These are phyloP conservation scores for Exocentrus adspersus DNA, from an alignment of 2,888 invertebrate species.

Conservation along the genomic window DNA sequence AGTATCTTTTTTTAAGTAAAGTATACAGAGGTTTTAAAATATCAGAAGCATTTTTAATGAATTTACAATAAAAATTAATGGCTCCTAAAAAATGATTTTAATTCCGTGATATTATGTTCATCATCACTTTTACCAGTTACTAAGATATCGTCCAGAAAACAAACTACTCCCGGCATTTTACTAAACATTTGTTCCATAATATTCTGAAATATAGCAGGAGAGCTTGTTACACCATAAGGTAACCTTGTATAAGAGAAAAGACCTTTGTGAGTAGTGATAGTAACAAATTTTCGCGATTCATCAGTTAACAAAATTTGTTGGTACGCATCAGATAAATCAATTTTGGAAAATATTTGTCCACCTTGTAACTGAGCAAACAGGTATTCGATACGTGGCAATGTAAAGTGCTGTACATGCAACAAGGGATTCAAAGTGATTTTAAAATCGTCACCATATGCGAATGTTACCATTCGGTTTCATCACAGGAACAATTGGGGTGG, in stretches of 20 bases:
- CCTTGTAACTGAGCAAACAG: conserved; percentile 23
- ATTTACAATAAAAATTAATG: conserved; percentile 25
- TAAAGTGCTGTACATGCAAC: conserved; percentile 30
- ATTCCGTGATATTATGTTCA: conserved; percentile 11
- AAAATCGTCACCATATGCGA: conserved; percentile 22
- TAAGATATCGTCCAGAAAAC: conserved; percentile 13
- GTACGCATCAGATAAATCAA: not conserved
- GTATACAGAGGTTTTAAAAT: conserved; percentile 18
- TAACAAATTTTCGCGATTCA: conserved; percentile 14
- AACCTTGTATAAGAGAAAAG: conserved; percentile 10
- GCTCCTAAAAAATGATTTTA: conserved; percentile 27
- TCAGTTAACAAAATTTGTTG: conserved; percentile 1
- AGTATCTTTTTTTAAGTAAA: conserved; percentile 22
- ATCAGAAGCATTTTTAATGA: conserved; percentile 12
- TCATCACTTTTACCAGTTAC: conserved; percentile 19
- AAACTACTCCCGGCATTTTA: conserved; percentile 16
- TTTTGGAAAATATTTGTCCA: conserved; percentile 12
- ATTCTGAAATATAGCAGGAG: conserved; percentile 5
- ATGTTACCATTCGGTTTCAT: conserved; percentile 13
- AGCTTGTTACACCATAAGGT: conserved; percentile 14
- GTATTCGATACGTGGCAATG: conserved; percentile 36
- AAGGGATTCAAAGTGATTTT: conserved; percentile 19
- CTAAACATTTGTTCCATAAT: conserved; percentile 24
- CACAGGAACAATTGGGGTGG: conserved; percentile 19
- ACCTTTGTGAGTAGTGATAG: conserved; percentile 14